Conservation (phyloP, 2,888 invertebrate species). For the Fragum sueziense region DNA sequence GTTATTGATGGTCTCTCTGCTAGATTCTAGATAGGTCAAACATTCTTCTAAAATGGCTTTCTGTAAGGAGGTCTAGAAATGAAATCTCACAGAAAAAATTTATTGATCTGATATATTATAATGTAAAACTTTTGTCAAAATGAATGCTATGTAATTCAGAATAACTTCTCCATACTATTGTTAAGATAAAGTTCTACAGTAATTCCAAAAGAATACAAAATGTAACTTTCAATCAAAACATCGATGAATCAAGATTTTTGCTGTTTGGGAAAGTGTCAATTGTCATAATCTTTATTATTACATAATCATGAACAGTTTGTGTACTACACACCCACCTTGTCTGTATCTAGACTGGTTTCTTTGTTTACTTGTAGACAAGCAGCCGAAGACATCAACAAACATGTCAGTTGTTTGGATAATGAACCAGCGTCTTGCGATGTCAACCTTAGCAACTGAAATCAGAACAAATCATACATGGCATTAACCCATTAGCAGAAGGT, state of each 20-base stretch:
- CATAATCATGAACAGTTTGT: too few species aligned
- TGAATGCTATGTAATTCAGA: too few species aligned
- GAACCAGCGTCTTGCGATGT: constrained; percentile 61
- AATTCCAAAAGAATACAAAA: too few species aligned
- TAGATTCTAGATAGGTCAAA: constrained; percentile 63
- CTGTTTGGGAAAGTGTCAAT: too few species aligned
- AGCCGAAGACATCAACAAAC: constrained; percentile 78
- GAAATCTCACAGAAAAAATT: neutral
- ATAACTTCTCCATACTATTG: too few species aligned
- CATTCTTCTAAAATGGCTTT: constrained; percentile 67
- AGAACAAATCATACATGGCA: neutral
- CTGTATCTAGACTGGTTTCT: constrained; percentile 32
- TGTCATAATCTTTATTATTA: too few species aligned
- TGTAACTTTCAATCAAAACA: too few species aligned
- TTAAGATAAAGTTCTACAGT: too few species aligned
- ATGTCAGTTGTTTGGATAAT: constrained; percentile 73
- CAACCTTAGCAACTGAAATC: constrained; percentile 68
- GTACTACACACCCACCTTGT: constrained; percentile 7
- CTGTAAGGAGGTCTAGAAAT: constrained; percentile 25
- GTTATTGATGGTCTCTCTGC: constrained; percentile 31
- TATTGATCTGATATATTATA: neutral
- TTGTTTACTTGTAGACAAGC: constrained; percentile 75
- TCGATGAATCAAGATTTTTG: too few species aligned
- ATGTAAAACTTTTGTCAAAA: neutral
- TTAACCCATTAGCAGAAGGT: neutral